Evolutionary conservation across 2,797 vertebrate genomes (phyloP), one percentile per base, ranked within the genome.

Genomic region (Rachycentron canadum): DNA sequence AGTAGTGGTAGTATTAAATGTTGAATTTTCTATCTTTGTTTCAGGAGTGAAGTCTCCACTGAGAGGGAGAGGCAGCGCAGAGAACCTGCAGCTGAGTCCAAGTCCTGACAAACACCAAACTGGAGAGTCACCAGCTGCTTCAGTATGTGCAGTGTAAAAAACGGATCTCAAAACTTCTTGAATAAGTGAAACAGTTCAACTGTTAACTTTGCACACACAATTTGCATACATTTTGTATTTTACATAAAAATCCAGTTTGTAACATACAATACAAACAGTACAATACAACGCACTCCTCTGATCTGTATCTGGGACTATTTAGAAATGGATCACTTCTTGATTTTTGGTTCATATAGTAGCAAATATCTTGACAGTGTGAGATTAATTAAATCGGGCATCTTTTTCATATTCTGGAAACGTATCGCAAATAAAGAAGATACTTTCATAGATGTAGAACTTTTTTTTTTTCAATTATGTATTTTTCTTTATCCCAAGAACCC

Each of bases 71-170:
- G 93, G 91, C 84, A 97, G 96, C 75, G 95, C 96, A 94, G 98
- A 98, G 86, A 97, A 96, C 84, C 93, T 96, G 93, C 95, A 97
- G 62, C 91, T 90, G 90, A 97, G 94, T 88, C 89, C 95, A 83
- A 95, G 91, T 52, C 93, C 95, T 45, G 95, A 97, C 82, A 97
- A 97, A 95, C 95, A 38, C 21, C 75, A 61, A 65, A 84, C 57
- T 34, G 76, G 36, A 19, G 62, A 86, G 50, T 69, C 80, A 36
- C 5, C 77, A 0, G 3, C 69, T 41, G 72, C 49, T 61, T 68
- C 57, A 0, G 92, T 94, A 81, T 2, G 87, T 87, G 52, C 19
- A 30, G 52, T 23, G 26, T 23, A 53, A 40, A 21, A 45, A 17
- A 0, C 12, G n/a, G 3, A 41, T 47, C 43, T 60, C 0, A 53